phyloP scores from a whole-genome alignment of 2,113 vertebrate genomes.

The Numida meleagris region DNA sequence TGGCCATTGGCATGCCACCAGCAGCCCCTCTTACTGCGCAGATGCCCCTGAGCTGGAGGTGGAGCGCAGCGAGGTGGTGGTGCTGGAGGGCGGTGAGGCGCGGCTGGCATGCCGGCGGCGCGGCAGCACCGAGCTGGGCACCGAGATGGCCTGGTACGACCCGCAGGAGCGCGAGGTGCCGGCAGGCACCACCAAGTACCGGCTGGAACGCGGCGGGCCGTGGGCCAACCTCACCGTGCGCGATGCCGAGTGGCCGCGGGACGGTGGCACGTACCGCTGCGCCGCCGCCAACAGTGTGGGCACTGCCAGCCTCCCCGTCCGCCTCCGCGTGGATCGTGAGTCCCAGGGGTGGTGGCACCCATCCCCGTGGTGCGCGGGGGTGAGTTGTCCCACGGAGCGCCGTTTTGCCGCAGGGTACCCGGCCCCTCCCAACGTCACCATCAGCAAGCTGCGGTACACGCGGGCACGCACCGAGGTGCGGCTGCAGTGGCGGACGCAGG shows the following conservation, averaged over 20 bases:
- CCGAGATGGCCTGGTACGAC: slow-evolving; percentile 84
- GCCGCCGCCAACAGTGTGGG: slow-evolving; percentile 85
- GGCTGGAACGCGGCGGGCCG: slow-evolving; percentile 72
- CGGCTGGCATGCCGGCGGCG: slow-evolving; percentile 82
- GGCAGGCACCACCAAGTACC: slow-evolving; percentile 75
- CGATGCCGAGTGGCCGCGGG: slow-evolving; percentile 76
- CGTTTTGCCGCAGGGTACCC: slow-evolving; percentile 79
- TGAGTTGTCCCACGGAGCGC: rapidly evolving
- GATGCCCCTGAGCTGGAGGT: slow-evolving; percentile 83
- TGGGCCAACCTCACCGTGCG: slow-evolving; percentile 84
- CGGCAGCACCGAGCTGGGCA: slow-evolving; percentile 54
- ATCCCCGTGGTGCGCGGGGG: rapidly evolving
- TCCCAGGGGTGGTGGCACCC: rapidly evolving
- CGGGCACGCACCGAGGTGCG: slow-evolving; percentile 83
- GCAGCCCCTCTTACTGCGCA: background rate
- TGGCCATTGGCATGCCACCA: rapidly evolving
- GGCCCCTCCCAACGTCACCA: slow-evolving; percentile 86
- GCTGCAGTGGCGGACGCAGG: slow-evolving; percentile 82
- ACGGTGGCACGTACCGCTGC: slow-evolving; percentile 85
- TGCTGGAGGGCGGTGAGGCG: slow-evolving; percentile 84
- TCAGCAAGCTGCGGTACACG: slow-evolving; percentile 81
- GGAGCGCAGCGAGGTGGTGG: slow-evolving; percentile 75
- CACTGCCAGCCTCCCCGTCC: slow-evolving; percentile 79
- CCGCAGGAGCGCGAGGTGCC: slow-evolving; percentile 76
- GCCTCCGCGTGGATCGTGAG: slow-evolving; percentile 86